phyloP scores from a whole-genome alignment of 1,140 invertebrate species.

The Chionoecetes opilio region DNA sequence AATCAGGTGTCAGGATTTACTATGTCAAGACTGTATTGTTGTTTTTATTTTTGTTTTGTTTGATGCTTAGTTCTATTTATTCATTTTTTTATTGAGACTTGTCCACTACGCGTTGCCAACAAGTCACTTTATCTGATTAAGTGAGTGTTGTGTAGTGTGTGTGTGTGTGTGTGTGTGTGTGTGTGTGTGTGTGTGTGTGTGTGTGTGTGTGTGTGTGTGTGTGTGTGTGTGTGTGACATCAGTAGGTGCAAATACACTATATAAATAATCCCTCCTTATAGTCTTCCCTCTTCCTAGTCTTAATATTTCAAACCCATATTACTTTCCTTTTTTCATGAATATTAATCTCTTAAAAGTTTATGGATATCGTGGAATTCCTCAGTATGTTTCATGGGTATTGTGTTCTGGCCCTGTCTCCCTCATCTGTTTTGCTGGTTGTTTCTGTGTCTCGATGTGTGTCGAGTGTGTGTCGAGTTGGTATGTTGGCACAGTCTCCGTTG shows the following conservation, averaged over 20 bases:
- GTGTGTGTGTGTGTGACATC: not conserved
- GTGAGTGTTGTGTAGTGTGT: not conserved
- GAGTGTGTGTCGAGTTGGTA: not conserved
- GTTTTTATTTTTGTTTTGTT: too few relatives aligned
- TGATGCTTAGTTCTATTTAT: too few relatives aligned
- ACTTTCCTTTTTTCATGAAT: too few relatives aligned
- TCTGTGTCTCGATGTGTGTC: not conserved
- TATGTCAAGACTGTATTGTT: too few relatives aligned
- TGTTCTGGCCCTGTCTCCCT: not conserved
- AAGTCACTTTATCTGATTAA: too few relatives aligned
- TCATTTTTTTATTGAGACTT: too few relatives aligned
- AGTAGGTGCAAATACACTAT: not conserved
- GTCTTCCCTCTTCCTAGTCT: not conserved
- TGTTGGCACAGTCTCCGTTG: not conserved
- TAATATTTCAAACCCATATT: not conserved
- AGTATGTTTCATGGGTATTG: not conserved
- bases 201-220: not conserved
- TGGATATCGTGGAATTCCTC: not conserved
- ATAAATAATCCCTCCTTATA: not conserved
- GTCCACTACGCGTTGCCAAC: too few relatives aligned
- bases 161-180: not conserved
- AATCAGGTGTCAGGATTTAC: too few relatives aligned
- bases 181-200: slow-evolving; percentile 18
- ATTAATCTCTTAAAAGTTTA: not conserved
- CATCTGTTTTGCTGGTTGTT: not conserved